These are phyloP conservation scores for Acanthurus tractus DNA, from an alignment of 2,797 vertebrate genomes.

Conservation along the genomic window DNA sequence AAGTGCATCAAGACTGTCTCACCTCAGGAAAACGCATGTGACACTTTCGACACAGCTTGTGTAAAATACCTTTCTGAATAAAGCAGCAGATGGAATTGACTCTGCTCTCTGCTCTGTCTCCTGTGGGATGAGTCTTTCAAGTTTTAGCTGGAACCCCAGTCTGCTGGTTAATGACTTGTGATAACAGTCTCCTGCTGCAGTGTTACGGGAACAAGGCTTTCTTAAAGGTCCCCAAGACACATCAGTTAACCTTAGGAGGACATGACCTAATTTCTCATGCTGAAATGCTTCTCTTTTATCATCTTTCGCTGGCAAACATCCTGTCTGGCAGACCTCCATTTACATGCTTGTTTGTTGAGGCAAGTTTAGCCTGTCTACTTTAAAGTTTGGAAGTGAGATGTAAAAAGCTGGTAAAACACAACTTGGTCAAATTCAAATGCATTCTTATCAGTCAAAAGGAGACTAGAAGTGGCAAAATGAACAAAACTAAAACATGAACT, in stretches of 20 bases:
- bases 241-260: conserved; percentile 33
- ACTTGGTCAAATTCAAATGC: conserved; percentile 4
- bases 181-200: conserved; percentile 54
- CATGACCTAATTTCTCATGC: conserved; percentile 57
- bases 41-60: conserved; percentile 28
- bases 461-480: conserved; percentile 14
- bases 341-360: conserved; percentile 17
- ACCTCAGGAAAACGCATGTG: conserved; percentile 34
- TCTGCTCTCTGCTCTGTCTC: background rate
- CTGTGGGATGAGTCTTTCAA: conserved; percentile 38
- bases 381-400: conserved; percentile 48
- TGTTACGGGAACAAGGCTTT: conserved; percentile 50
- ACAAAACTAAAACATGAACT: conserved; percentile 28
- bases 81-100: conserved; percentile 9
- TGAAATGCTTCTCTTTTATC: conserved; percentile 48
- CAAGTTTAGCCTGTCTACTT: conserved; percentile 16
- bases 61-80: conserved; percentile 15
- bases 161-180: conserved; percentile 57
- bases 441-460: background rate
- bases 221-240: conserved; percentile 41
- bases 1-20: conserved; percentile 43
- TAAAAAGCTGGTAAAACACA: conserved; percentile 15
- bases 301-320: conserved; percentile 51
- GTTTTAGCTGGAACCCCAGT: conserved; percentile 39
- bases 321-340: conserved; percentile 57